These are phyloP conservation scores for Atta colombica DNA, from an alignment of 1,140 invertebrate species.

Conservation along the genomic window DNA sequence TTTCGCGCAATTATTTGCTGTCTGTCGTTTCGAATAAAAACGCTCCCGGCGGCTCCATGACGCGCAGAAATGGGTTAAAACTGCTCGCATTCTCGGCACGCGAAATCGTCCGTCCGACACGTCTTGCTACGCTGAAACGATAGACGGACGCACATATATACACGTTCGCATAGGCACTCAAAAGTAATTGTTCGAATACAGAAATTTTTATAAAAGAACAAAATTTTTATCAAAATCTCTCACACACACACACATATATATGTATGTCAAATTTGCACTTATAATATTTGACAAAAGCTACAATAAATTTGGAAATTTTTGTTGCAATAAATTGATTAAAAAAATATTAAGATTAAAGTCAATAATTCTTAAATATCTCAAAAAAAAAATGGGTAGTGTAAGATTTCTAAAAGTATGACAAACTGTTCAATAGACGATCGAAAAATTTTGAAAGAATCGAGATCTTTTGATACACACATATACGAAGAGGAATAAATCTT, in stretches of 20 bases:
- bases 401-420: background rate
- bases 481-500: slow-evolving; percentile 12
- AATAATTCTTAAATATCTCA: background rate
- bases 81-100: slow-evolving; percentile 37
- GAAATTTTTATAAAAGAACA: slow-evolving; percentile 11
- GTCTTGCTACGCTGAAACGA: slow-evolving; percentile 65
- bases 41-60: slow-evolving; percentile 33
- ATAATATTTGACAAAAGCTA: background rate
- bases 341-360: background rate
- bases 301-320: background rate
- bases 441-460: slow-evolving; percentile 2
- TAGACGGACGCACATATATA: slow-evolving; percentile 1
- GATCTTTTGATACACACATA: slow-evolving; percentile 3
- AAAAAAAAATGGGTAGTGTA: background rate
- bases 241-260: background rate
- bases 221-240: background rate
- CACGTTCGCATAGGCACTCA: background rate
- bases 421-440: background rate
- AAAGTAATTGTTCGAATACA: background rate
- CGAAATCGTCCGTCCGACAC: slow-evolving; percentile 65
- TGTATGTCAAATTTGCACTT: background rate
- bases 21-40: slow-evolving; percentile 55
- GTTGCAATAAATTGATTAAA: background rate
- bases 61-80: slow-evolving; percentile 54
- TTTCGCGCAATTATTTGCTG: slow-evolving; percentile 61